Percentiles rank a stretch among this genome's conserved stretches.
Evolutionary conservation across 2,888 invertebrate genomes (phyloP).

Genomic region (Drosophila greeni): DNA sequence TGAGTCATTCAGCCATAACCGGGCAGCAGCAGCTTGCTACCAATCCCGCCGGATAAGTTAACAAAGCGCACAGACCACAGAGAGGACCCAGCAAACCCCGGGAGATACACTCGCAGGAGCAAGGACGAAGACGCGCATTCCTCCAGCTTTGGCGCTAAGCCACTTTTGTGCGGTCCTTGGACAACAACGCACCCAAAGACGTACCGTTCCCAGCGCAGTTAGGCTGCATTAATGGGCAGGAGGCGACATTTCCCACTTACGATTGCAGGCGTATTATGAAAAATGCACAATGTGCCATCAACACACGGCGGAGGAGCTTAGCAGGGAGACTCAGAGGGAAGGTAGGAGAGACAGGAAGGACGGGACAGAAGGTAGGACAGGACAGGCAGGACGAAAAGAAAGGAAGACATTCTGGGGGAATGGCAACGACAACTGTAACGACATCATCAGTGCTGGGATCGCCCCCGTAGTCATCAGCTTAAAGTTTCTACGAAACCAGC

Average conservation of each 20-base stretch:
- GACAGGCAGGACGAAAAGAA: neutral
- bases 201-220: constrained; percentile 11
- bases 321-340: neutral
- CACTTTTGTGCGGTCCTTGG: constrained; percentile 41
- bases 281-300: constrained; percentile 70
- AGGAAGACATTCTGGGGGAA: constrained; percentile 1
- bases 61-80: constrained; percentile 42
- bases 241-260: constrained; percentile 47
- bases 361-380: too few species aligned
- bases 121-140: constrained; percentile 12
- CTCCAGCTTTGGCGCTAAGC: constrained; percentile 44
- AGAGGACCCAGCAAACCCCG: constrained; percentile 14
- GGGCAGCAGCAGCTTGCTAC: constrained; percentile 30
- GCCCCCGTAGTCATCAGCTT: constrained; percentile 55
- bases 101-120: neutral
- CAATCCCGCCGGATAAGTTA: constrained; percentile 50
- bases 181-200: constrained; percentile 23
- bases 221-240: constrained; percentile 37
- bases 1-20: constrained; percentile 22
- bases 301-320: constrained; percentile 31
- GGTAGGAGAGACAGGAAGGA: neutral
- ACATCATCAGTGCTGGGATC: constrained; percentile 36
- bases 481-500: constrained; percentile 46
- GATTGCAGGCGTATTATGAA: constrained; percentile 65
- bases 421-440: constrained; percentile 41